A percentile compares a stretch with the other conserved stretches of the same genome.
phyloP scores from a whole-genome alignment of 1,140 invertebrate species.

The Stegodyphus mimosarum region DNA sequence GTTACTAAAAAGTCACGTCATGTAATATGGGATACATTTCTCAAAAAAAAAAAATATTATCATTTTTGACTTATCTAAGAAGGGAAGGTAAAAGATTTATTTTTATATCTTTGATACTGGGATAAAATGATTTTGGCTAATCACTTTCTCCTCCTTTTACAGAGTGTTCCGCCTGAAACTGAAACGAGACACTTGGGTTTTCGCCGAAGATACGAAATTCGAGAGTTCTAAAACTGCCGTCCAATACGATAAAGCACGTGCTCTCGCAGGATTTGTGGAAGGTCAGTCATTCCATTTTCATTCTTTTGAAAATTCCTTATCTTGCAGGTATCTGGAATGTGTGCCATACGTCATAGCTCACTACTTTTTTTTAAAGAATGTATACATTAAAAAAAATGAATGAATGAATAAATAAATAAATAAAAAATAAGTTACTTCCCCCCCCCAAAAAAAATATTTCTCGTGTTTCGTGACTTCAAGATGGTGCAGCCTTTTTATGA shows the following conservation, averaged over 20 bases:
- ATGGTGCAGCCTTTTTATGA: too few species aligned
- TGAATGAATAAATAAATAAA: too few species aligned
- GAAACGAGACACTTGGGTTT: constrained; percentile 78
- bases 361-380: too few species aligned
- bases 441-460: too few species aligned
- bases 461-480: too few species aligned
- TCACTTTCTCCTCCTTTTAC: constrained; percentile 67
- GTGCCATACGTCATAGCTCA: too few species aligned
- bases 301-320: neutral
- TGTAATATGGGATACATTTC: too few species aligned
- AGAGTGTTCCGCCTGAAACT: constrained; percentile 83
- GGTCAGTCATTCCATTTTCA: constrained; percentile 44
- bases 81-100: neutral
- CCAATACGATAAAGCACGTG: constrained; percentile 79
- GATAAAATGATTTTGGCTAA: neutral
- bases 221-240: constrained; percentile 77
- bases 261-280: constrained; percentile 77
- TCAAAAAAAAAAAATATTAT: too few species aligned
- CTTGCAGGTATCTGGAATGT: too few species aligned
- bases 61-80: neutral
- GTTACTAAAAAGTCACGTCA: too few species aligned
- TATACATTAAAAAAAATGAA: too few species aligned
- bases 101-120: neutral
- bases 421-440: too few species aligned
- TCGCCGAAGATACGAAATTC: constrained; percentile 82